phyloP scores from a whole-genome alignment of 2,888 invertebrate species.

The Monopis laevigella region DNA sequence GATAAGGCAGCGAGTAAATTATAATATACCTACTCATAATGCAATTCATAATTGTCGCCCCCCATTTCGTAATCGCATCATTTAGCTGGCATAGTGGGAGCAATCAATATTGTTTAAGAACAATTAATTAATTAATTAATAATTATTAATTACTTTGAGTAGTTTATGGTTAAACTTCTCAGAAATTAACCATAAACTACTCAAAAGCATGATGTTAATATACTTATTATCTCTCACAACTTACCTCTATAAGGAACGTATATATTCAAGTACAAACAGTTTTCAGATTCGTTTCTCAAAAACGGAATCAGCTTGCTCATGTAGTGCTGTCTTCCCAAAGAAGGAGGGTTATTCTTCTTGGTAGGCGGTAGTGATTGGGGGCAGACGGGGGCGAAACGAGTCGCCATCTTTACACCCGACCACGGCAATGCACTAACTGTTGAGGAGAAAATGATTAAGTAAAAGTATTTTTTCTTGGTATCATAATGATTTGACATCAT shows the following conservation, averaged over 20 bases:
- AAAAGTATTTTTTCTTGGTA: no score
- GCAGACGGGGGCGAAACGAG: constrained; percentile 82
- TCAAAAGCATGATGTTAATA: neutral
- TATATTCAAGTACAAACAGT: constrained; percentile 92
- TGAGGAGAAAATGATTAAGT: constrained; percentile 20
- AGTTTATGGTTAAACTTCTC: neutral
- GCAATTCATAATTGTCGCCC: no score
- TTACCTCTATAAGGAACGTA: constrained; percentile 87
- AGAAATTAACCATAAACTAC: neutral
- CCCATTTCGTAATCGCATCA: no score
- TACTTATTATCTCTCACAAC: neutral
- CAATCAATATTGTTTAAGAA: no score
- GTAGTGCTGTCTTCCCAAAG: constrained; percentile 74
- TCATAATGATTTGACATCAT: no score
- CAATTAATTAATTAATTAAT: no score
- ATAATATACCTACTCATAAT: no score
- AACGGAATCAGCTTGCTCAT: constrained; percentile 77
- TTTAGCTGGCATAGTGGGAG: no score
- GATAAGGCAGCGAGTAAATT: no score
- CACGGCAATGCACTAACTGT: constrained; percentile 82
- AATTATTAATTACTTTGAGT: no score
- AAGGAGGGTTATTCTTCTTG: constrained; percentile 69
- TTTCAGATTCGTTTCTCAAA: constrained; percentile 77
- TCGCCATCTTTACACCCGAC: constrained; percentile 75
- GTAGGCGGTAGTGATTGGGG: constrained; percentile 82